Evolutionary conservation across 2,888 invertebrate species (phyloP).

Genomic region (Tricholauxania praeusta): DNA sequence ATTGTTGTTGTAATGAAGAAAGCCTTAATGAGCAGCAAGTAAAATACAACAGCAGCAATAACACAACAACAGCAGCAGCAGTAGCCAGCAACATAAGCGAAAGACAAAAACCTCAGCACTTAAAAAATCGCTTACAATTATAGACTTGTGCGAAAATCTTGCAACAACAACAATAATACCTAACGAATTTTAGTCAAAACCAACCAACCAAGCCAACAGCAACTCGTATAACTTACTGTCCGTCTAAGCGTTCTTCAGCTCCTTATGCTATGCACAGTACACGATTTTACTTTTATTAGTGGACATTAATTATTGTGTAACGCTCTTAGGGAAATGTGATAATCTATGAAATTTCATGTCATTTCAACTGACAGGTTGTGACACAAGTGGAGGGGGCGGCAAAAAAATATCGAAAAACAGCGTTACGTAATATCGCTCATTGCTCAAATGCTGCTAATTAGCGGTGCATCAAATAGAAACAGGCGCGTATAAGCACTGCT

Average conservation of each 20-base stretch:
- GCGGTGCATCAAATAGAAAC: background rate
- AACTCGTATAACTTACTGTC: background rate
- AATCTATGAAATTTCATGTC: too few species aligned
- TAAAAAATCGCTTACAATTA: background rate
- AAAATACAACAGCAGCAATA: background rate
- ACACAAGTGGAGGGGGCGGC: too few species aligned
- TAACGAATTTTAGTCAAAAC: background rate
- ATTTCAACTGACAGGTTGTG: too few species aligned
- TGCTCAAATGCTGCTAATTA: conserved; percentile 6
- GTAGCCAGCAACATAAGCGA: too few species aligned
- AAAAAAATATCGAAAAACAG: too few species aligned
- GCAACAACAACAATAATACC: background rate
- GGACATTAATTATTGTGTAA: too few species aligned
- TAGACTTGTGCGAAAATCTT: background rate
- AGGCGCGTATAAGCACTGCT: too few species aligned
- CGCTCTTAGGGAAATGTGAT: too few species aligned
- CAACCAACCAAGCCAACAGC: conserved; percentile 3
- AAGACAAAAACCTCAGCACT: conserved; percentile 6
- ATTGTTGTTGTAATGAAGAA: background rate
- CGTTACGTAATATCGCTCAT: too few species aligned
- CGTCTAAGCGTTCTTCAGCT: too few species aligned
- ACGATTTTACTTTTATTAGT: too few species aligned
- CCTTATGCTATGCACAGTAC: too few species aligned
- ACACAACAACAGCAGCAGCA: background rate
- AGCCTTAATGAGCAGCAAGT: conserved; percentile 9